Conservation (phyloP, 92 coral and sea anemone species). For the Phenganax stokvisi region DNA sequence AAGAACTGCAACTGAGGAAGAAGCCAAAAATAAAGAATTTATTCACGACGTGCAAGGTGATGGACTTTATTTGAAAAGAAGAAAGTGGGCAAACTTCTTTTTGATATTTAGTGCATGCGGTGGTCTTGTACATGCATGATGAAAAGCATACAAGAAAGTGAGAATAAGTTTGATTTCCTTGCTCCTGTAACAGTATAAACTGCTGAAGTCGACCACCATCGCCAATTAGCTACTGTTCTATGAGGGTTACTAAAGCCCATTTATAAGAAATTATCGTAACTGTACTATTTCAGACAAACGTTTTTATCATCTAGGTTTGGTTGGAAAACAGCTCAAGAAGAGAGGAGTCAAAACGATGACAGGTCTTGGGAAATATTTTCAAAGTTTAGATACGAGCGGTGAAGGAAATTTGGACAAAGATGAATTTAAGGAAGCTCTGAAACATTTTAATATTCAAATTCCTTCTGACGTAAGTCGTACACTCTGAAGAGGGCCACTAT, state of each 20-base stretch:
- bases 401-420: conserved; percentile 78
- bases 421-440: conserved; percentile 65
- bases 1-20: conserved; percentile 33
- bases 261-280: not conserved
- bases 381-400: conserved; percentile 68
- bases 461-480: conserved; percentile 57
- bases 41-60: conserved; percentile 72
- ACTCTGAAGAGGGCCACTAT: not conserved
- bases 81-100: not conserved
- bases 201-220: too few relatives aligned
- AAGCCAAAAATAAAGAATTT: conserved; percentile 51
- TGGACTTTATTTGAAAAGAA: not conserved
- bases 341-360: conserved; percentile 89
- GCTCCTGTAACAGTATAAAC: too few relatives aligned
- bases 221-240: too few relatives aligned
- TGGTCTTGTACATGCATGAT: not conserved
- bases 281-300: not conserved
- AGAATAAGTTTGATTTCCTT: too few relatives aligned
- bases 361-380: conserved; percentile 87
- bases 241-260: not conserved
- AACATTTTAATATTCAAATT: conserved; percentile 62
- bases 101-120: not conserved
- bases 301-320: conserved; percentile 45
- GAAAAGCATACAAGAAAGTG: too few relatives aligned
- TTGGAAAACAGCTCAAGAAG: conserved; percentile 63